Percentiles rank a stretch among this genome's conserved stretches.
phyloP scores from a whole-genome alignment of 1,140 invertebrate genomes.

The Tetramorium simillimum region DNA sequence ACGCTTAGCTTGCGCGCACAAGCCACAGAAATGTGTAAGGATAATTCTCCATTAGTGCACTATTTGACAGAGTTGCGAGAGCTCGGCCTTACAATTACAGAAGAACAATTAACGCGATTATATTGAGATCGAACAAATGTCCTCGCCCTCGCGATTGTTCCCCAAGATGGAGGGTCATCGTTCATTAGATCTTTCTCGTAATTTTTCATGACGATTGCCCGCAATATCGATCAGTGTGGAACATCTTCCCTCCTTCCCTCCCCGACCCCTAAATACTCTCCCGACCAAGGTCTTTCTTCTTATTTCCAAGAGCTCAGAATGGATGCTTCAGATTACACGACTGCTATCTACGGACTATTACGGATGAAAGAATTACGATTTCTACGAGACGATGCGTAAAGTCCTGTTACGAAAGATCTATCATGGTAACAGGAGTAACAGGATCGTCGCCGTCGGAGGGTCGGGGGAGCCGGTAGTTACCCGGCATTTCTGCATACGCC shows the following conservation, averaged over 20 bases:
- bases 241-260: neutral
- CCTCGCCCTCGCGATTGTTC: neutral
- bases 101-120: neutral
- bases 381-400: constrained; percentile 29
- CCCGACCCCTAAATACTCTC: neutral
- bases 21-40: neutral
- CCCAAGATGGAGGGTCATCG: neutral
- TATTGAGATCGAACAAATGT: constrained; percentile 17
- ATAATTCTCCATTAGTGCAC: neutral
- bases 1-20: neutral
- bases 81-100: neutral
- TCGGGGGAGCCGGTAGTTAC: constrained; percentile 39
- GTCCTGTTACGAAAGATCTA: constrained; percentile 13
- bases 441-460: constrained; percentile 24
- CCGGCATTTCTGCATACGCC: constrained; percentile 71
- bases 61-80: neutral
- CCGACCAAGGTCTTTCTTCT: neutral
- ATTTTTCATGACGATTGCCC: constrained; percentile 26
- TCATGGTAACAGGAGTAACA: constrained; percentile 60
- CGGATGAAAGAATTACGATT: constrained; percentile 35
- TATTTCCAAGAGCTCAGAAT: constrained; percentile 38
- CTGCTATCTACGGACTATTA: constrained; percentile 8
- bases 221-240: constrained; percentile 9
- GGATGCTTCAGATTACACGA: constrained; percentile 39
- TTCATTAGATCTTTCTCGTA: neutral